These are phyloP conservation scores for Peromyscus maniculatus DNA, from an alignment of 2,113 vertebrate species.

Conservation along the genomic window DNA sequence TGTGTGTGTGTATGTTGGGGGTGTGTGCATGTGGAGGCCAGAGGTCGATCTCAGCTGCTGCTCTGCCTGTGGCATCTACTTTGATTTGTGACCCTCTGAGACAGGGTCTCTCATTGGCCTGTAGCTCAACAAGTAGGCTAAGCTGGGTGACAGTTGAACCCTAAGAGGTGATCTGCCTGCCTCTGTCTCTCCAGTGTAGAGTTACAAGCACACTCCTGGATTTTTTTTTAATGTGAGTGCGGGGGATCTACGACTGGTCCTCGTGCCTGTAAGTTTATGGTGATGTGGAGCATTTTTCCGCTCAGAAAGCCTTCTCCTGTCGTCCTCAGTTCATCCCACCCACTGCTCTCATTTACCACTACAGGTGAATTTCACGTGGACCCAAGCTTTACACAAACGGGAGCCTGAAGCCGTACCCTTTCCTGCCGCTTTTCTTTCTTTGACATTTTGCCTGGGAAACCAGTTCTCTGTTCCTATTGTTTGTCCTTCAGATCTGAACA, in stretches of 20 bases:
- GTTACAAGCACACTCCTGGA: not conserved
- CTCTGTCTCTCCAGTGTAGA: not conserved
- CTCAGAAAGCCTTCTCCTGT: not conserved
- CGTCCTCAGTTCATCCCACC: not conserved
- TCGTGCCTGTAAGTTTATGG: not conserved
- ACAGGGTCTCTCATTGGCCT: not conserved
- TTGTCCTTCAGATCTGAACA: not conserved
- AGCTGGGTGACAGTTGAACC: too few species aligned
- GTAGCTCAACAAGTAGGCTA: not conserved
- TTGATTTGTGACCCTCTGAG: not conserved
- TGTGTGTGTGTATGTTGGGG: not conserved
- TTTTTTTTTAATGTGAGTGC: not conserved
- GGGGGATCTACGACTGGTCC: not conserved
- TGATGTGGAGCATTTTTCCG: not conserved
- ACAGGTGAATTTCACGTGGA: not conserved
- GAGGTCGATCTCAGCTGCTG: too few species aligned
- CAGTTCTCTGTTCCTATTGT: not conserved
- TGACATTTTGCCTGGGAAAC: not conserved
- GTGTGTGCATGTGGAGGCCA: not conserved
- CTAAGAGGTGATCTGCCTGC: not conserved
- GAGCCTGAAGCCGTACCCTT: not conserved
- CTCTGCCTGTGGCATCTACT: not conserved
- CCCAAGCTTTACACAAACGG: not conserved
- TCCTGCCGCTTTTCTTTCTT: not conserved
- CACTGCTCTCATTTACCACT: not conserved